phyloP scores from a whole-genome alignment of 2,797 vertebrate species.

The Acipenser oxyrinchus region DNA sequence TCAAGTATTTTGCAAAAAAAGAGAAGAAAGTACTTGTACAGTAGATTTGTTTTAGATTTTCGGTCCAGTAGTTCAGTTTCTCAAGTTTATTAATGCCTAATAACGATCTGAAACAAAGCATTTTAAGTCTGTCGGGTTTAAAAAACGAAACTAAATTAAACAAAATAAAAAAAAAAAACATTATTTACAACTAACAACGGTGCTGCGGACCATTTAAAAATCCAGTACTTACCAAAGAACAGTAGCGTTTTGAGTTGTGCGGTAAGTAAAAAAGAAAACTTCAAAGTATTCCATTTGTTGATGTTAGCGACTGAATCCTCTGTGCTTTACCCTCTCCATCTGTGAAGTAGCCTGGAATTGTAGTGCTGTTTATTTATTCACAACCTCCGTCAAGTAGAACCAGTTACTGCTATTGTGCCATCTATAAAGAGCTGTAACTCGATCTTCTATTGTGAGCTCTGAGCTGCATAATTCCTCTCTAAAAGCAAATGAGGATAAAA shows the following conservation, averaged over 20 bases:
- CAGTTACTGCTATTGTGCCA: constrained; percentile 63
- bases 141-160: too few relatives aligned
- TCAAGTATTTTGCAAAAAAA: too few relatives aligned
- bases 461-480: constrained; percentile 20
- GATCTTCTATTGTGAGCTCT: constrained; percentile 36
- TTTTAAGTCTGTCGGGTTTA: too few relatives aligned
- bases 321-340: constrained; percentile 37
- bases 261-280: neutral
- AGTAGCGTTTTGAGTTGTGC: constrained; percentile 33
- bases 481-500: constrained; percentile 17
- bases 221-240: constrained; percentile 46
- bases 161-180: too few relatives aligned
- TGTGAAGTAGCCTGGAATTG: constrained; percentile 42
- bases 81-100: too few relatives aligned
- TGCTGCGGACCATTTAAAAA: constrained; percentile 26
- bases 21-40: too few relatives aligned
- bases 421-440: constrained; percentile 61
- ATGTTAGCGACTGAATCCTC: constrained; percentile 38
- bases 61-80: too few relatives aligned
- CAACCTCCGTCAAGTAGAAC: constrained; percentile 54
- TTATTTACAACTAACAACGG: too few relatives aligned
- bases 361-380: constrained; percentile 76
- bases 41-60: too few relatives aligned
- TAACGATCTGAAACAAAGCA: too few relatives aligned
- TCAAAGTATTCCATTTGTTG: constrained; percentile 34